Base-by-base conservation (phyloP, 2,113 vertebrate genomes). In the Microcebus ravelobensis region DNA sequence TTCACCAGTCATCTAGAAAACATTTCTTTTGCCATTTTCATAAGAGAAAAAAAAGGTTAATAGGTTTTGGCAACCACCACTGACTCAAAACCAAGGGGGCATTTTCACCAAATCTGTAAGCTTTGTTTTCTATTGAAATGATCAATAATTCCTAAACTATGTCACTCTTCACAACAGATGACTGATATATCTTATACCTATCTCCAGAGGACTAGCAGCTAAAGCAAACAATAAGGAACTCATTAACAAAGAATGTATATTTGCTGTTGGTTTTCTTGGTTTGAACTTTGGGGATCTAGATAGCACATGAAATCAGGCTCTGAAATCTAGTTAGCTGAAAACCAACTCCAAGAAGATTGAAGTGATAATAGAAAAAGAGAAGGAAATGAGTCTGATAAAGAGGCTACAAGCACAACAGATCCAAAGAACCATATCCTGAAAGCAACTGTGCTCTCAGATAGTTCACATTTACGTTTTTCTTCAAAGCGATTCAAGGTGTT, bases 1-100 rank as follows among this genome's bases (percentile, higher is more conserved):
- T 91, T 98, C 96, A 96, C 94, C 87, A 98, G 70, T 90, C 97
- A 98, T 94, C 91, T 97, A 98, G 97, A 98, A 98, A 98, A 98
- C 68, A 97, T 96, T 98, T 98, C 96, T 98, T 98, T 34, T 93
- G 94, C 31, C 84, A 97, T 97, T 97, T 98, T 90, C 67, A 83
- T 96, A 87, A 61, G 29, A 84, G 23, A 90, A 79, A 95, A 95
- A 73, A 96, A 89, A 96, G 59, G 50, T 48, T 1, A 0, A 81
- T 74, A 81, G 55, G 68, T 97, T 96, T 97, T 96, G 91, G 96
- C 36, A 67, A 96, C 63, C 0, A 5, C 48, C 0, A 0, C 12
- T 42, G 57, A 68, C 74, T 95, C 1, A 3, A 6, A 5, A 96
- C 90, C 96, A 97, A 97, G 57, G 27, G 55, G 34, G 81, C 81